phyloP scores from a whole-genome alignment of 2,797 vertebrate species.

The Enteromius thamalakanensis region DNA sequence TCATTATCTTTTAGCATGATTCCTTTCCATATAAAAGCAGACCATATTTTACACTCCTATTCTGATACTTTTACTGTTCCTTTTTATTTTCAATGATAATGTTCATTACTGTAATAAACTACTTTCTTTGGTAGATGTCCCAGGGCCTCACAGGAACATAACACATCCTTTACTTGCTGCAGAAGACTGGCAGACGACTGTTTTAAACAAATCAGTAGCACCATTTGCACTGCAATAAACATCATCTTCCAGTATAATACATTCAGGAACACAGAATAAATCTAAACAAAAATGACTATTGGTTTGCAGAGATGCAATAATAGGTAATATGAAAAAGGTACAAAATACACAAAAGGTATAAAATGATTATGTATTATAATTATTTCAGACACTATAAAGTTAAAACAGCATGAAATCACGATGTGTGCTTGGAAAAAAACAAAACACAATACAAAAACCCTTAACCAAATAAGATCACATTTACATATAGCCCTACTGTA shows the following conservation, averaged over 20 bases:
- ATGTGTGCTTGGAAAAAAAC: too few species aligned
- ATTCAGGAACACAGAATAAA: neutral
- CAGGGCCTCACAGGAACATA: neutral
- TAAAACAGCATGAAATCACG: neutral
- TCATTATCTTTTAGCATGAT: neutral
- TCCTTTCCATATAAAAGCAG: neutral
- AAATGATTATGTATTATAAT: too few species aligned
- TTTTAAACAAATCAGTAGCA: neutral
- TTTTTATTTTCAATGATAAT: neutral
- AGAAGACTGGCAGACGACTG: neutral
- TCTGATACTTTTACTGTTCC: neutral
- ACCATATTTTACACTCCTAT: neutral
- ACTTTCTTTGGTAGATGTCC: neutral
- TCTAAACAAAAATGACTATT: neutral
- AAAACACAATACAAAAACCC: too few species aligned
- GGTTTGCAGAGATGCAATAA: neutral
- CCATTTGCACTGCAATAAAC: conserved; percentile 8
- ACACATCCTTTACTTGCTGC: neutral
- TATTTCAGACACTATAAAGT: neutral
- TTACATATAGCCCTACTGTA: neutral
- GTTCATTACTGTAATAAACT: neutral
- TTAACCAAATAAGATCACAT: neutral
- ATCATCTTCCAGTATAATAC: neutral
- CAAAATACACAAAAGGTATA: neutral
- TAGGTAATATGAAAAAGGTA: neutral